Conservation (phyloP, 2,888 invertebrate species). For the Cheiracanthium punctorium region DNA sequence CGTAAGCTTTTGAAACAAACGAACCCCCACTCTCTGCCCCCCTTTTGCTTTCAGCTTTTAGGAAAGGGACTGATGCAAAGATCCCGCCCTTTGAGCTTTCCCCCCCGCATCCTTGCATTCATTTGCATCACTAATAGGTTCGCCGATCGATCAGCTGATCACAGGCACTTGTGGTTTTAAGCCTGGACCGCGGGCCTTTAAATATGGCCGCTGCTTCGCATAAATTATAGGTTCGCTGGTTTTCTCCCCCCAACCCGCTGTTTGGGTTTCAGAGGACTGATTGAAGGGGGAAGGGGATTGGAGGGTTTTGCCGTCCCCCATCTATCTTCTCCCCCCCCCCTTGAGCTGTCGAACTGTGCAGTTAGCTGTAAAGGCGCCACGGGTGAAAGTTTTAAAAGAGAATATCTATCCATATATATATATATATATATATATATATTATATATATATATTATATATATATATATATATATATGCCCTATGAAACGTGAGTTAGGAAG, state of each 20-base stretch:
- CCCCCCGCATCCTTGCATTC: slow-evolving; percentile 22
- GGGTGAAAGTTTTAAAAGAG: neutral
- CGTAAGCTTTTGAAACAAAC: slow-evolving; percentile 28
- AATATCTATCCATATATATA: too few relatives aligned
- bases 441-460: too few relatives aligned
- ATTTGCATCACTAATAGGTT: slow-evolving; percentile 66
- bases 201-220: slow-evolving; percentile 66
- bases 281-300: neutral
- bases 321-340: neutral
- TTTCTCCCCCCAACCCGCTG: slow-evolving; percentile 20
- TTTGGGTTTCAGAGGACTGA: slow-evolving; percentile 17
- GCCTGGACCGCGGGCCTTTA: slow-evolving; percentile 61
- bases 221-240: slow-evolving; percentile 58
- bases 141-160: slow-evolving; percentile 64
- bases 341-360: neutral
- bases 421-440: too few relatives aligned
- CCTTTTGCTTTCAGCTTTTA: neutral
- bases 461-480: slow-evolving; percentile 3
- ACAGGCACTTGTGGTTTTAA: slow-evolving; percentile 55
- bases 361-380: slow-evolving; percentile 4
- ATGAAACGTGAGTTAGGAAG: neutral
- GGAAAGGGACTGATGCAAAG: slow-evolving; percentile 22
- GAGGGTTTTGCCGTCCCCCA: neutral
- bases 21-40: neutral
- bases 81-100: slow-evolving; percentile 23